These are phyloP conservation scores for Apamea sordens DNA, from an alignment of 2,888 invertebrate genomes.

Conservation along the genomic window DNA sequence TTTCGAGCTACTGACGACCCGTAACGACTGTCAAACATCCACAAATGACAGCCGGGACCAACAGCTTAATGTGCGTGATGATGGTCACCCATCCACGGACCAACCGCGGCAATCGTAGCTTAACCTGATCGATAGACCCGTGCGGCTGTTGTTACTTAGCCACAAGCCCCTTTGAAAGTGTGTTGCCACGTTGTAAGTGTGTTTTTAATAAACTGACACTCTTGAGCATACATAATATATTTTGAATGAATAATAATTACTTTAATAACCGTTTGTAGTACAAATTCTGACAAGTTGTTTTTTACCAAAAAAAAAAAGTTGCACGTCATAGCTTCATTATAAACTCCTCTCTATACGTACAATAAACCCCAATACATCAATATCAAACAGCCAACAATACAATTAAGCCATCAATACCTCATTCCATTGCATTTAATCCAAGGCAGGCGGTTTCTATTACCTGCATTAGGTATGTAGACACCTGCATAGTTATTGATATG, in stretches of 20 bases:
- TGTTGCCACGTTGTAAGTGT: background rate
- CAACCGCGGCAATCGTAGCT: too few species aligned
- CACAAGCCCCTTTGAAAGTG: background rate
- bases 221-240: background rate
- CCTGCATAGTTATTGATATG: constrained; percentile 36
- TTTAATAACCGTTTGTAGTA: background rate
- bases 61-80: too few species aligned
- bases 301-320: background rate
- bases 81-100: too few species aligned
- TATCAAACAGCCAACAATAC: constrained; percentile 1
- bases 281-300: too few species aligned
- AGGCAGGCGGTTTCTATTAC: constrained; percentile 37
- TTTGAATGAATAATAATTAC: background rate
- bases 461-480: constrained; percentile 1
- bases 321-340: background rate
- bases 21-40: too few species aligned
- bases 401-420: constrained; percentile 10
- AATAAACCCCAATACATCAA: background rate
- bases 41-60: too few species aligned
- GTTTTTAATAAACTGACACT: background rate
- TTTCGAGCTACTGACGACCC: too few species aligned
- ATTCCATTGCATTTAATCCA: constrained; percentile 11
- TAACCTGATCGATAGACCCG: too few species aligned
- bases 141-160: too few species aligned
- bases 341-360: background rate